Evolutionary conservation across 1,140 invertebrate genomes (phyloP), one percentile per base, ranked within the genome.

Genomic region (Drosophila jambulina): DNA sequence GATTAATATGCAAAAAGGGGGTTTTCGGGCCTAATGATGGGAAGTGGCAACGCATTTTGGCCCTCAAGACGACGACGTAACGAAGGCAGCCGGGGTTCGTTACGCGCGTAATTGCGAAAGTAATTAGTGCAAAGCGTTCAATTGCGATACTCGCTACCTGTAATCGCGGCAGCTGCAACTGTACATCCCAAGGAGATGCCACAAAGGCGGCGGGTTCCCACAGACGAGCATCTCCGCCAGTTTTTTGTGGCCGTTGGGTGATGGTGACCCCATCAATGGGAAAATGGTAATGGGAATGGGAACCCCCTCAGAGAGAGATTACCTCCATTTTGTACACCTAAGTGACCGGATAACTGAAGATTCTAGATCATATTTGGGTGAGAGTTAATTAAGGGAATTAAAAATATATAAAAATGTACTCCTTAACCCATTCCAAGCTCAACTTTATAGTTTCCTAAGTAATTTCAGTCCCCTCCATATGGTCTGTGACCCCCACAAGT

Each of bases 71-170:
- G 38, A 32, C 34, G 43, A 48, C 23, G 56, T 56, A 63, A 81
- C 64, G 51, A 51, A 49, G 53, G 56, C 36, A 78, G 67, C 58
- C 64, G 60, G 67, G 63, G 71, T 78, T 86, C 75, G 75, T 80
- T 82, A 80, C 58, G 63, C 67, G 80, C 69, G 81, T 88, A 88
- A 88, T 88, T 88, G 84, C 84, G 65, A 84, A 90, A 90, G 84
- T 84, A 88, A 88, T 88, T 88, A 88, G 85, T 85, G 85, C 85
- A 80, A 81, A 84, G 85, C 82, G 69, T 81, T 82, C 82, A 56
- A 72, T 72, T 72, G 69, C 69, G 69, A 72, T 72, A 72, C 69
- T 42, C 2, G 64, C 64, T 29, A 67, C 59, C 63, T 49, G 61
- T 32, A 38, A 48, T 36, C 42, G 57, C 13, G 13, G 13, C 46